phyloP scores from a whole-genome alignment of 2,797 vertebrate genomes.

The Thaleichthys pacificus region DNA sequence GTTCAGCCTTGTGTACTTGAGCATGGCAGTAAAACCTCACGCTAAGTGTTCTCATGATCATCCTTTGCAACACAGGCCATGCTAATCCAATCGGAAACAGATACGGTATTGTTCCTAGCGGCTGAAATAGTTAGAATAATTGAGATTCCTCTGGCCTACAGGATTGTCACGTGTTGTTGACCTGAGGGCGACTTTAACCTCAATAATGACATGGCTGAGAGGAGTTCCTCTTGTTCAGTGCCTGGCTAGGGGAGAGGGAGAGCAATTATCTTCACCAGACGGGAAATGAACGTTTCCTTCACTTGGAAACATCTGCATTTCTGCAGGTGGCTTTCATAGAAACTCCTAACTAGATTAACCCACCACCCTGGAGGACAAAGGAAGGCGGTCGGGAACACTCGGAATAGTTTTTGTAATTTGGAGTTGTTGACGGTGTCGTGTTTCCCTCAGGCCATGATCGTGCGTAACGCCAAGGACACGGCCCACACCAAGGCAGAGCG shows the following conservation, averaged over 20 bases:
- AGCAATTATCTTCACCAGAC: not conserved
- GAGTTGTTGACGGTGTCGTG: constrained; percentile 12
- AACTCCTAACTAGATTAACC: not conserved
- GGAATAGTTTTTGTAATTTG: not conserved
- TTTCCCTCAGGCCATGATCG: constrained; percentile 82
- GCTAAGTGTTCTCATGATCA: not conserved
- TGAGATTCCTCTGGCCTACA: constrained; percentile 17
- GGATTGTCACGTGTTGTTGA: constrained; percentile 8
- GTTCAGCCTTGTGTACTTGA: constrained; percentile 1
- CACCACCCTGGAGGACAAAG: not conserved
- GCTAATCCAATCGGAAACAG: constrained; percentile 17
- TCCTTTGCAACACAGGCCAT: not conserved
- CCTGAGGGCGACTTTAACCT: constrained; percentile 9
- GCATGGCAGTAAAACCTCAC: not conserved
- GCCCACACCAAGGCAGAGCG: constrained; percentile 88
- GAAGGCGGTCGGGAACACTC: not conserved
- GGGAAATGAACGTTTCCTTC: constrained; percentile 4
- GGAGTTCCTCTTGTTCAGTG: not conserved
- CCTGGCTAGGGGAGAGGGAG: not conserved
- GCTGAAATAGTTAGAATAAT: constrained; percentile 18
- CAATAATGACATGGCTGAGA: constrained; percentile 19
- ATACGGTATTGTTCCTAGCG: constrained; percentile 7
- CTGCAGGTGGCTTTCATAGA: not conserved
- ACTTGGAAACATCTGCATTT: not conserved
- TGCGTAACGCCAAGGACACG: constrained; percentile 85